Evolutionary conservation across 1,140 invertebrate species (phyloP), one percentile per base, ranked within the genome.

Genomic region (Druon quercuslanigerum): DNA sequence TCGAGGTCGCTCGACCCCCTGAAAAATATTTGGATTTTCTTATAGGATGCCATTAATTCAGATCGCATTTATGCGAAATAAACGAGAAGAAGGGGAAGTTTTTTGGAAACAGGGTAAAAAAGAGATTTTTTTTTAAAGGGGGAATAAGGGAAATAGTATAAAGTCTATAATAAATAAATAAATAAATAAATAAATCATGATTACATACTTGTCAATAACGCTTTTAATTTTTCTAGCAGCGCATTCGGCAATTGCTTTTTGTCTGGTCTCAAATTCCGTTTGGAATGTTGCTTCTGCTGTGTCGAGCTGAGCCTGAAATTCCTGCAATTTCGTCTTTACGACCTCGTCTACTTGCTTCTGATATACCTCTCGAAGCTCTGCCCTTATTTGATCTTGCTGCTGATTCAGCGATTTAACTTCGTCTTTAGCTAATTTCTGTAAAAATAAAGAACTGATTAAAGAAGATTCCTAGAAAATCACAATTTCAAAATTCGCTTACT

Each of bases 311-410:
- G 85, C 88, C 86, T 96, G 95, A 85, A 96, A 96, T 87, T 97
- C 95, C 82, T 94, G 93, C 72, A 96, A 87, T 87, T 97, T 97
- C 17, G 92, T 92, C 76, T 94, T 92, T 4, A 97, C 95, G 3
- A 96, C 94, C 57, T 94, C 92, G 75, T 97, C 95, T 46, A 97
- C 90, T 90, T 97, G 96, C 75, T 94, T 94, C 85, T 97, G 96
- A 84, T 96, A 97, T 83, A 95, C 94, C 20, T 93, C 92, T 83
- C 95, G 94, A 12, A 96, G 87, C 77, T 96, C 94, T 11, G 91
- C 89, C 81, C 94, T 94, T 73, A 94, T 94, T 9, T 93, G 89
- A 66, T 96, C 95, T 13, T 95, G 84, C 71, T 94, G 90, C 78
- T 92, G 92, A 73, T 90, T 92, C 19, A 92, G 86, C 46, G 85